Conservation (phyloP, 2,888 invertebrate genomes). For the Drosophila fulvimacula region DNA sequence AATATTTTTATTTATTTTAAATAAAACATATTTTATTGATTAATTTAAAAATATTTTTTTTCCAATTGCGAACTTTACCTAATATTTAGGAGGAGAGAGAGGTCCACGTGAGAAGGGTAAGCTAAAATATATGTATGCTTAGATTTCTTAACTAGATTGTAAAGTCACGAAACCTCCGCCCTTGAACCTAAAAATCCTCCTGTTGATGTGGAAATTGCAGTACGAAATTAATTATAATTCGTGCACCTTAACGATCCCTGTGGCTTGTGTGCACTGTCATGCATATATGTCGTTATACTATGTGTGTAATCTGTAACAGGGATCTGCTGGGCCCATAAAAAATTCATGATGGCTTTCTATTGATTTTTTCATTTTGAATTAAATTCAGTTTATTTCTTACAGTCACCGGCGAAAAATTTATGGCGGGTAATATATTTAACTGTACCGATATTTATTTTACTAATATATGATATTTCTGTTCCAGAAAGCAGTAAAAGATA, state of each 20-base stretch:
- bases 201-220: not conserved
- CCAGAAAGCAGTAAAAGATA: not conserved
- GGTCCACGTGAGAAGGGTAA: not conserved
- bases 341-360: not conserved
- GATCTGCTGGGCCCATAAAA: not conserved
- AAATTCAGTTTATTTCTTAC: not conserved
- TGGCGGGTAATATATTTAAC: not conserved
- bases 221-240: not conserved
- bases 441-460: not conserved
- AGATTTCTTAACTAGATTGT: not conserved
- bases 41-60: no score
- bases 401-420: not conserved
- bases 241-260: not conserved
- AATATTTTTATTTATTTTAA: no score
- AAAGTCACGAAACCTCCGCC: not conserved
- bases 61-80: not conserved
- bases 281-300: not conserved
- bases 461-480: not conserved
- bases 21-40: no score
- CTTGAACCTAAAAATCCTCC: constrained; percentile 2
- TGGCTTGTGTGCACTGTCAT: not conserved
- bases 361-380: not conserved
- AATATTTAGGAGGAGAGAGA: not conserved
- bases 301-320: not conserved
- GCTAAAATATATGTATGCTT: not conserved